A percentile compares a stretch with the other conserved stretches of the same genome.
These are phyloP conservation scores for Oncorhynchus mykiss DNA, from an alignment of 2,113 vertebrate genomes.

Conservation along the genomic window DNA sequence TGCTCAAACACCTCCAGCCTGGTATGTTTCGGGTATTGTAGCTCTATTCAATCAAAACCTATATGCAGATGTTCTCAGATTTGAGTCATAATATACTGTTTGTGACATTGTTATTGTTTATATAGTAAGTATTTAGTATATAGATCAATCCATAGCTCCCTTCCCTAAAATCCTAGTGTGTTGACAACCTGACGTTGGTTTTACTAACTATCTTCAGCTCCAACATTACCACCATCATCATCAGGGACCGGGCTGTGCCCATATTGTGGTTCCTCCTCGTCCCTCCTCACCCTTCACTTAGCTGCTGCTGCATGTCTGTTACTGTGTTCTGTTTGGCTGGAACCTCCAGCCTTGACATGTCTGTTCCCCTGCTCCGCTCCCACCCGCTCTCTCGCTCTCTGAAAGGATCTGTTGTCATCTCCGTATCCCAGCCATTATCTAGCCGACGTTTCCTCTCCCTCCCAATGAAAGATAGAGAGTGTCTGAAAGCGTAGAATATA, in stretches of 20 bases:
- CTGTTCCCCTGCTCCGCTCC: constrained; percentile 81
- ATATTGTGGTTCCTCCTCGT: constrained; percentile 81
- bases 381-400: constrained; percentile 82
- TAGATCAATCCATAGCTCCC: constrained; percentile 24
- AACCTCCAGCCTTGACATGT: constrained; percentile 82
- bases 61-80: too few species aligned
- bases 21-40: too few species aligned
- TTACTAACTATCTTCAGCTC: background rate
- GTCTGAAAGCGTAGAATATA: constrained; percentile 72
- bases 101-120: too few species aligned
- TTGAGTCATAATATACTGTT: too few species aligned
- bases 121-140: too few species aligned
- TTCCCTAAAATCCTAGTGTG: constrained; percentile 56
- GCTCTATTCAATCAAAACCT: too few species aligned
- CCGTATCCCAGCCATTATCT: constrained; percentile 79
- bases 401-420: constrained; percentile 91
- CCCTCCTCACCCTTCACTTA: constrained; percentile 89
- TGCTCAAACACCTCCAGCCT: too few species aligned
- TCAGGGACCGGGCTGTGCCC: constrained; percentile 78
- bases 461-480: constrained; percentile 74
- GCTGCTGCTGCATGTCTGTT: constrained; percentile 71
- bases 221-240: background rate
- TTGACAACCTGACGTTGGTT: constrained; percentile 55
- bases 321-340: constrained; percentile 64
- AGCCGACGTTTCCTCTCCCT: constrained; percentile 68